phyloP scores from a whole-genome alignment of 2,113 vertebrate genomes.

The Gobio gobio region DNA sequence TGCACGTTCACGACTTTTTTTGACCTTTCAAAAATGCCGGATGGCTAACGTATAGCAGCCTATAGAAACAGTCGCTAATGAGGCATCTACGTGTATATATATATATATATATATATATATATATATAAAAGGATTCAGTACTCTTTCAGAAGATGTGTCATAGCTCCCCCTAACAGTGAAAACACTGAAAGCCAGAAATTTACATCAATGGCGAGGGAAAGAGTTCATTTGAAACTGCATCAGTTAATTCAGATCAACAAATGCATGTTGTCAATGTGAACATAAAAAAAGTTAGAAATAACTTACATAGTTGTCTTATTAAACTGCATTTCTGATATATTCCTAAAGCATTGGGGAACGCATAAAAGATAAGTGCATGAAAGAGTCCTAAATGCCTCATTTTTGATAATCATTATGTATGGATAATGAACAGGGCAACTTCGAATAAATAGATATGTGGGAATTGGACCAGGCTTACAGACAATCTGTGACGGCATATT shows the following conservation, averaged over 20 bases:
- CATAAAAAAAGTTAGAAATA: background rate
- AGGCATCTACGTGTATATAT: no score
- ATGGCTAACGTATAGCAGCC: no score
- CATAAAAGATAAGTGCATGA: background rate
- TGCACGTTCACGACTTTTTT: no score
- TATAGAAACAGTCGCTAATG: no score
- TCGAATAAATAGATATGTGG: background rate
- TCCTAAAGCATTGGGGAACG: background rate
- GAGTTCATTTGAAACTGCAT: background rate
- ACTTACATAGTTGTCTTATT: background rate
- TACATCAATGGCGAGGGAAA: no score
- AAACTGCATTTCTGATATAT: background rate
- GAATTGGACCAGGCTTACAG: background rate
- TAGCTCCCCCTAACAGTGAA: no score
- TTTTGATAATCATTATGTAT: background rate
- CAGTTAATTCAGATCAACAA: background rate
- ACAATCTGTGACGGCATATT: background rate
- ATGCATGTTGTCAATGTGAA: background rate
- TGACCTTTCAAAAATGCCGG: no score
- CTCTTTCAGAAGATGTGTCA: no score
- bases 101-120: no score
- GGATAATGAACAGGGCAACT: background rate
- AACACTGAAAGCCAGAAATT: no score
- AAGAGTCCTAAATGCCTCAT: background rate
- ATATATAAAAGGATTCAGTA: no score